Conservation (phyloP, 2,888 invertebrate species). For the Atethmia centrago region DNA sequence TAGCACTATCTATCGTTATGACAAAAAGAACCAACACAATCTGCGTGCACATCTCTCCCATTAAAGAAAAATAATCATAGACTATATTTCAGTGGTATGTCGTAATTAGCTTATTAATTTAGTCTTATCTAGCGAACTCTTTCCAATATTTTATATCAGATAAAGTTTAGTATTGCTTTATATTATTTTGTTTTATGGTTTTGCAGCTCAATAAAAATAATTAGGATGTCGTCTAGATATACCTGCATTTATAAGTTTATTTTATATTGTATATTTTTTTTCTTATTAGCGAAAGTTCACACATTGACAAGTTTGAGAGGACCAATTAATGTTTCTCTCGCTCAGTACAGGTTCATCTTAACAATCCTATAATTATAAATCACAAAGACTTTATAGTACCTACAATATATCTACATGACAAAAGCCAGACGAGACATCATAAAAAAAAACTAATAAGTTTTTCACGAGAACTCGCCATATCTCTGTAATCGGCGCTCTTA, state of each 20-base stretch:
- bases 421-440: slow-evolving; percentile 39
- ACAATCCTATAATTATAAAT: slow-evolving; percentile 1
- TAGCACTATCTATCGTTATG: slow-evolving; percentile 46
- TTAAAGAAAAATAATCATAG: slow-evolving; percentile 51
- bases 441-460: slow-evolving; percentile 55
- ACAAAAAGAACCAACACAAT: slow-evolving; percentile 49
- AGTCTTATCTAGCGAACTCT: slow-evolving; percentile 41
- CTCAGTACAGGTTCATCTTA: background rate
- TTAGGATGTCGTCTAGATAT: slow-evolving; percentile 15
- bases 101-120: slow-evolving; percentile 53
- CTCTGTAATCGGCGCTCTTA: slow-evolving; percentile 67
- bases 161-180: slow-evolving; percentile 24
- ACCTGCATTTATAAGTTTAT: background rate
- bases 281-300: background rate
- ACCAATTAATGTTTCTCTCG: background rate
- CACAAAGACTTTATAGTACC: background rate
- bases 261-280: background rate
- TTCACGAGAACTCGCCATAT: slow-evolving; percentile 60
- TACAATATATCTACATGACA: slow-evolving; percentile 42
- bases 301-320: background rate
- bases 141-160: slow-evolving; percentile 48
- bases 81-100: slow-evolving; percentile 23
- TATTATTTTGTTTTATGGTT: slow-evolving; percentile 19
- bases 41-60: slow-evolving; percentile 45
- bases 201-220: slow-evolving; percentile 17